These are phyloP conservation scores for Orchesellides sinensis DNA, from an alignment of 2,888 invertebrate species.

Conservation along the genomic window DNA sequence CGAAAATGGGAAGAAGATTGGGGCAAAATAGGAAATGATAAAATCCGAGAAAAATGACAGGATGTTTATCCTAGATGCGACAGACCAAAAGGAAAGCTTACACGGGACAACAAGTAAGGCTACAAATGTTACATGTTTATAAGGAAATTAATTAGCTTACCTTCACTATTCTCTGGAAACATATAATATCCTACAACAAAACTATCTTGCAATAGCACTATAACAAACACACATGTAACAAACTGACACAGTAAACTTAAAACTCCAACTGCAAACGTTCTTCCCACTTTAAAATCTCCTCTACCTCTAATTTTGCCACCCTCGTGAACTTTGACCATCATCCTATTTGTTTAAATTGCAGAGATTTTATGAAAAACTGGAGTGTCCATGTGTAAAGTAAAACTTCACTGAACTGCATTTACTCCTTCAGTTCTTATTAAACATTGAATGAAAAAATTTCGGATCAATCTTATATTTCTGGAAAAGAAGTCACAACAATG, in stretches of 20 bases:
- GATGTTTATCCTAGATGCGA: no score
- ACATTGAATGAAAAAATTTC: neutral
- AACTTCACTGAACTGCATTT: no score
- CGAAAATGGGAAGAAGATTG: no score
- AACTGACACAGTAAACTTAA: neutral
- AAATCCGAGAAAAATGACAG: no score
- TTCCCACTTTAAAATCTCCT: conserved; percentile 20
- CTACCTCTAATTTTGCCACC: neutral
- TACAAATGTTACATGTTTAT: neutral
- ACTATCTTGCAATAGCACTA: conserved; percentile 26
- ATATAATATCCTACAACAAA: conserved; percentile 63
- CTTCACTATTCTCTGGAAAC: conserved; percentile 71
- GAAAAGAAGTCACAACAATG: neutral
- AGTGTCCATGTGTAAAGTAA: no score
- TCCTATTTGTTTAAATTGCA: no score
- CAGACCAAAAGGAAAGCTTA: no score
- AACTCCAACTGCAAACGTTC: conserved; percentile 22
- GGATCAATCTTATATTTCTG: neutral
- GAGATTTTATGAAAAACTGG: no score
- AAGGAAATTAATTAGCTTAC: conserved; percentile 36
- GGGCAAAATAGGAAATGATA: no score
- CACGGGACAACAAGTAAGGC: no score
- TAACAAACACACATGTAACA: conserved; percentile 1
- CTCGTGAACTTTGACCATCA: neutral
- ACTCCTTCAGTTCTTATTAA: neutral